Evolutionary conservation across 2,797 vertebrate species (phyloP), one percentile per base, ranked within the genome.

Genomic region (Gymnopithys bicolor): DNA sequence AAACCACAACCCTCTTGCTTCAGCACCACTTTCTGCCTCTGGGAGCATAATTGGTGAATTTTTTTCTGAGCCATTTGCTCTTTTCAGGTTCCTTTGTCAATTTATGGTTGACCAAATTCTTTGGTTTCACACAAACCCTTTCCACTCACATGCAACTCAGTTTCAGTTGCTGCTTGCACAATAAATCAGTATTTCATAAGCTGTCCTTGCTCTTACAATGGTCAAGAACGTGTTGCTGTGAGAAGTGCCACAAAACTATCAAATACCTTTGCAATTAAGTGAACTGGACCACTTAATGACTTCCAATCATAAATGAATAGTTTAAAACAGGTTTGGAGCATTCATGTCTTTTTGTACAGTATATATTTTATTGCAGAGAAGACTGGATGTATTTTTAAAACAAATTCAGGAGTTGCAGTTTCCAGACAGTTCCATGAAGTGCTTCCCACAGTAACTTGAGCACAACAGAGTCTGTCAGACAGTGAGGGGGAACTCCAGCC

Each of bases 341-440:
- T 3, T 43, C 51, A 60, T 10, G 25, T 70, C 35, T 58, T 93
- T 78, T 78, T 24, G 27, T 30, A 53, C 35, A 96, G 45, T 60
- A 59, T 5, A 2, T 16, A 19, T 60, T 98, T 98, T 98, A 98
- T 97, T 97, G 91, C 63, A 68, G 91, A 81, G 95, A 79, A 82
- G 76, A 96, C 69, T 21, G 28, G 46, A 87, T 30, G 37, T 62
- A 33, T 30, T 93, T 93, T 78, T n/a, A 37, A 87, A 93, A 94
- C 58, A 93, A 82, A 89, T 45, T n/a, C 43, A 56, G 88, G 76
- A 78, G 80, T 19, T 59, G 49, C 25, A 69, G 73, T 91, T 88
- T 58, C 79, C 82, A 79, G 71, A 81, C 39, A 75, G 39, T 59
- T 60, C 70, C 58, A 71, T 9, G 4, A 58, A 64, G 53, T 8